phyloP scores from a whole-genome alignment of 1,140 invertebrate species.

The Drosophila malerkotliana region DNA sequence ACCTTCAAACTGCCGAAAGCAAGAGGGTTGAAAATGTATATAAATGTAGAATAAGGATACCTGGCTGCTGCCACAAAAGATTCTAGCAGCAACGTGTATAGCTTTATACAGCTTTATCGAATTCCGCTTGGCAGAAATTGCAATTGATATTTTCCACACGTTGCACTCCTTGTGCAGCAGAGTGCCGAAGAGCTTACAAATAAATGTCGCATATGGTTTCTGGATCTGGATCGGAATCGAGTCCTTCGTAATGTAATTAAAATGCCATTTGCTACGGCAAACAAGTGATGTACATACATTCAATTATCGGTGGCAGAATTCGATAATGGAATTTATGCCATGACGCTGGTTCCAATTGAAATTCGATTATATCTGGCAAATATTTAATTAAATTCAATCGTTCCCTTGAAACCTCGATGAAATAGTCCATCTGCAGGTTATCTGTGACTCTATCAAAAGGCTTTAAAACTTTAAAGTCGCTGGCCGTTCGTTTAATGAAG shows the following conservation, averaged over 20 bases:
- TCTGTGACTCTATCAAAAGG: constrained; percentile 19
- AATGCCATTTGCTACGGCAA: constrained; percentile 50
- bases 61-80: neutral
- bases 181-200: constrained; percentile 10
- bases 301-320: constrained; percentile 45
- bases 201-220: constrained; percentile 33
- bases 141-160: constrained; percentile 49
- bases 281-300: constrained; percentile 48
- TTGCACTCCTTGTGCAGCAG: constrained; percentile 17
- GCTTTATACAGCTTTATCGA: constrained; percentile 2
- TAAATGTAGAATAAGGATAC: constrained; percentile 9
- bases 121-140: constrained; percentile 29
- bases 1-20: too few relatives aligned
- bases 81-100: constrained; percentile 10
- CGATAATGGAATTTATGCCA: constrained; percentile 47
- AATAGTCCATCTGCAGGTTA: constrained; percentile 30
- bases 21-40: constrained; percentile 6
- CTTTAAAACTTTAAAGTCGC: constrained; percentile 13
- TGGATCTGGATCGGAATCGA: neutral
- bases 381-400: constrained; percentile 51
- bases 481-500: constrained; percentile 37
- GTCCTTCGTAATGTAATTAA: constrained; percentile 53
- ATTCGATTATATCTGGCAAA: constrained; percentile 56
- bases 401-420: constrained; percentile 14
- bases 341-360: constrained; percentile 38